phyloP scores from a whole-genome alignment of 2,113 vertebrate species.

The Crotophaga sulcirostris region DNA sequence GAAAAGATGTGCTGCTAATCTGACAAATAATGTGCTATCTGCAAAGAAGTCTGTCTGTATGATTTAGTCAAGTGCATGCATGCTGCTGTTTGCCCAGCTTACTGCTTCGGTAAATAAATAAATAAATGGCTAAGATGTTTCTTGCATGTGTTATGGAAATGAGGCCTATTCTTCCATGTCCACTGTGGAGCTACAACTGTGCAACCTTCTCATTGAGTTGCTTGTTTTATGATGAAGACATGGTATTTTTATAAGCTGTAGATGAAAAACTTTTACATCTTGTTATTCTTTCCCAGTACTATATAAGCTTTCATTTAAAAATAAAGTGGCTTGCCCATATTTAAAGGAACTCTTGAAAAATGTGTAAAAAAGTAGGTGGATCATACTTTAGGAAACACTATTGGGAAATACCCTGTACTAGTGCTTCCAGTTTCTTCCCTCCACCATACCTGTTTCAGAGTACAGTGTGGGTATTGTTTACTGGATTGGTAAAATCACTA shows the following conservation, averaged over 20 bases:
- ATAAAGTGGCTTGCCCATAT: neutral
- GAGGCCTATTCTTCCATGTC: neutral
- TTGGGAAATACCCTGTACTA: too few species aligned
- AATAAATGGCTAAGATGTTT: neutral
- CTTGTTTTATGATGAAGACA: neutral
- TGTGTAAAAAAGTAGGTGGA: neutral
- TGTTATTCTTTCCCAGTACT: neutral
- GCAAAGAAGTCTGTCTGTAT: neutral
- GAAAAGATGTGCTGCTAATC: neutral
- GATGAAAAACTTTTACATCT: neutral
- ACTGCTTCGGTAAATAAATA: neutral
- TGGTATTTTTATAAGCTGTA: neutral
- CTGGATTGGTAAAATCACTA: neutral
- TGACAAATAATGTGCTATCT: neutral
- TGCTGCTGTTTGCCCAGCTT: neutral
- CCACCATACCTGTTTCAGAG: too few species aligned
- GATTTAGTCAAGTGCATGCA: accelerated
- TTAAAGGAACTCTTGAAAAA: neutral
- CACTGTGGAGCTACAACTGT: neutral
- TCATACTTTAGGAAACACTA: too few species aligned
- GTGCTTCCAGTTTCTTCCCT: too few species aligned
- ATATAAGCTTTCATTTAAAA: neutral
- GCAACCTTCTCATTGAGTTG: neutral
- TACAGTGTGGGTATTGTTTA: neutral
- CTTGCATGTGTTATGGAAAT: accelerated